Conservation (phyloP, 1,140 invertebrate genomes). For the Subanguina moxae region DNA sequence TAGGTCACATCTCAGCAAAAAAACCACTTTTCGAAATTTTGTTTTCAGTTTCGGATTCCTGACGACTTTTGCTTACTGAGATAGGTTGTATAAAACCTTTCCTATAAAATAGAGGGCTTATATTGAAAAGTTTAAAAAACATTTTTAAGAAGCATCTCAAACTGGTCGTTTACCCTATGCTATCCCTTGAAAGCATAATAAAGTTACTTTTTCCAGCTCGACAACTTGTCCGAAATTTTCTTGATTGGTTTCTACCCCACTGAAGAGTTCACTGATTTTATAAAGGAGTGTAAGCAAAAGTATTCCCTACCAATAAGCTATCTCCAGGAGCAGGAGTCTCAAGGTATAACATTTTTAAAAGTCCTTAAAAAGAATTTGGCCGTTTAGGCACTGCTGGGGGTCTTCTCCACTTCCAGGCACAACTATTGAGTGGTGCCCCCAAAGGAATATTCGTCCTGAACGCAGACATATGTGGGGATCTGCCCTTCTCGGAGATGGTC, state of each 20-base stretch:
- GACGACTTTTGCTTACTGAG: too few species aligned
- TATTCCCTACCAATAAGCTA: constrained; percentile 66
- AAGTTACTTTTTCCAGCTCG: constrained; percentile 50
- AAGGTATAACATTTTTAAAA: constrained; percentile 65
- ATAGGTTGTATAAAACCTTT: too few species aligned
- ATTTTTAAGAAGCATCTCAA: too few species aligned
- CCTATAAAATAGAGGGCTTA: too few species aligned
- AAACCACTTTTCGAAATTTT: too few species aligned
- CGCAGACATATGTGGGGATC: constrained; percentile 95
- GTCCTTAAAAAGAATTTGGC: too few species aligned
- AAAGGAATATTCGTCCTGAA: constrained; percentile 90
- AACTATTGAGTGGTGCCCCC: constrained; percentile 72
- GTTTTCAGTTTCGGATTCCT: too few species aligned
- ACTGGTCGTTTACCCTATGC: background rate
- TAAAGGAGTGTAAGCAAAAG: constrained; percentile 31
- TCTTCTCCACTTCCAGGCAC: constrained; percentile 79
- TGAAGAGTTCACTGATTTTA: constrained; percentile 68
- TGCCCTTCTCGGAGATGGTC: constrained; percentile 80
- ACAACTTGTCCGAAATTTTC: constrained; percentile 80
- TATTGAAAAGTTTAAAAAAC: too few species aligned
- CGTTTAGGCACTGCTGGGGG: constrained; percentile 77
- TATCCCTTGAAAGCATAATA: background rate
- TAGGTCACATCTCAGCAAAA: too few species aligned
- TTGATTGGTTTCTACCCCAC: constrained; percentile 85
- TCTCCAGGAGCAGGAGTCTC: constrained; percentile 85